Percentiles rank a stretch among this genome's conserved stretches.
Evolutionary conservation across 2,888 invertebrate genomes (phyloP).

Genomic region (Charanyca ferruginea): DNA sequence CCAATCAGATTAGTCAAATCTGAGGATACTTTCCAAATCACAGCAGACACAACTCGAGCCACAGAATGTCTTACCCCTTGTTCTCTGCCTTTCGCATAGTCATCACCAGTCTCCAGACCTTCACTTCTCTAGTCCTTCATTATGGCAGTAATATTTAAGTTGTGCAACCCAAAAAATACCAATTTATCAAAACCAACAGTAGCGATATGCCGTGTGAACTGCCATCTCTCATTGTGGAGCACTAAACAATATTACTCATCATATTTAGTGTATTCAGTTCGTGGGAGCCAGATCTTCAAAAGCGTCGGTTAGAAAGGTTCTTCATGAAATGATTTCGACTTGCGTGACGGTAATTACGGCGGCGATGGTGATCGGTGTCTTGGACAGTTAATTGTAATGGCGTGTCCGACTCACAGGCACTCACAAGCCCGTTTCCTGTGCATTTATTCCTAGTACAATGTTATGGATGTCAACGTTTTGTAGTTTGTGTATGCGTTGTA

Average conservation of each 20-base stretch:
- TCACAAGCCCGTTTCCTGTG: constrained; percentile 77
- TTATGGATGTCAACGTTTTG: constrained; percentile 49
- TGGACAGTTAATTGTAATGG: constrained; percentile 81
- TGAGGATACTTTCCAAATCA: neutral
- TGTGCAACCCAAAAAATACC: neutral
- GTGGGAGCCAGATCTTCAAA: constrained; percentile 69
- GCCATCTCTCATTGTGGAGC: constrained; percentile 44
- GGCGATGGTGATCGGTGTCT: constrained; percentile 78
- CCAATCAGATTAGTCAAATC: neutral
- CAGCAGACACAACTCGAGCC: too few species aligned
- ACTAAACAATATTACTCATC: constrained; percentile 65
- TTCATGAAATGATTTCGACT: constrained; percentile 68
- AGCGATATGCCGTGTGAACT: constrained; percentile 51
- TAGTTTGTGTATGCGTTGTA: constrained; percentile 20
- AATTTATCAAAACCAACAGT: constrained; percentile 33
- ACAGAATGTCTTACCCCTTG: neutral
- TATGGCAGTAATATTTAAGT: neutral
- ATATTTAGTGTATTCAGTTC: constrained; percentile 62
- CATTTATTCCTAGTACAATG: constrained; percentile 64
- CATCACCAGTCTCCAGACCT: neutral
- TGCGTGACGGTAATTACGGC: constrained; percentile 85
- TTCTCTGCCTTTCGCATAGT: neutral
- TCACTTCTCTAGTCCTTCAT: neutral
- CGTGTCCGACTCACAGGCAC: constrained; percentile 71
- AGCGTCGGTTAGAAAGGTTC: constrained; percentile 68